Conservation (phyloP, 2,113 vertebrate species). For the Pseudopipra pipra region DNA sequence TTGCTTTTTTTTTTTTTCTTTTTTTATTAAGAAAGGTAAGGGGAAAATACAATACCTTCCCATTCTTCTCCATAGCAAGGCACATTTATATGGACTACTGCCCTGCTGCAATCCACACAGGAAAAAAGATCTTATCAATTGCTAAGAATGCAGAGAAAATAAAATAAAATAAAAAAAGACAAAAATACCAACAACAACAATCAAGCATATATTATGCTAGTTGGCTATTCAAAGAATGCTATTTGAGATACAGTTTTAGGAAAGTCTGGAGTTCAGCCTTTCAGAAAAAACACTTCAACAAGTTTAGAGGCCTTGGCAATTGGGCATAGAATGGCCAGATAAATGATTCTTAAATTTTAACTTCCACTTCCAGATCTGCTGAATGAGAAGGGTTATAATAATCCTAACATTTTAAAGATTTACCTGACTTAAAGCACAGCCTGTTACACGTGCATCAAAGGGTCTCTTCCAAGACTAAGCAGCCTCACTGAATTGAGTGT, state of each 20-base stretch:
- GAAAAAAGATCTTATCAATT: neutral
- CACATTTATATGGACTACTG: neutral
- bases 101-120: neutral
- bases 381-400: neutral
- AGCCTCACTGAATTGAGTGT: neutral
- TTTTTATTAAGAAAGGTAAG: neutral
- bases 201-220: neutral
- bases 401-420: neutral
- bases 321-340: neutral
- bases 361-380: neutral
- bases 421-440: neutral
- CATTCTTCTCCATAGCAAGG: neutral
- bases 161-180: accelerated
- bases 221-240: neutral
- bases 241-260: neutral
- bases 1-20: neutral
- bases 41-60: neutral
- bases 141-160: neutral
- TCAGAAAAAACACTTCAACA: neutral
- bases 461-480: neutral
- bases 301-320: neutral
- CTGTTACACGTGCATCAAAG: neutral
- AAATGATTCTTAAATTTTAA: neutral
- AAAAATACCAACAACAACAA: accelerated
- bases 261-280: neutral